Conservation (phyloP, 1,140 invertebrate species). For the Temnothorax curvispinosus region DNA sequence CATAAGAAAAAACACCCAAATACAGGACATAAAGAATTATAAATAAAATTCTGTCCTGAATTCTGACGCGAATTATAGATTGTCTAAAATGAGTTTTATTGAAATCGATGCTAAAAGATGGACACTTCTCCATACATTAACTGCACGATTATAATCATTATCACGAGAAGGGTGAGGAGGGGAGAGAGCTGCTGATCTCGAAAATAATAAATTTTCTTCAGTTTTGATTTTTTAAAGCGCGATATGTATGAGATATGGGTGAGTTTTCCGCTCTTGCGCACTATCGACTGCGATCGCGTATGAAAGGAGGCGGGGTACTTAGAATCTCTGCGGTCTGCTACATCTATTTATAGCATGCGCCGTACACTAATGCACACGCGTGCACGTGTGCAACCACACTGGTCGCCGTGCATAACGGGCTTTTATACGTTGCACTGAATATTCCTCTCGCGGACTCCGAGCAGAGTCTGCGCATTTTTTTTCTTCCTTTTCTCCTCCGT, state of each 20-base stretch:
- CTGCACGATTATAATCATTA: background rate
- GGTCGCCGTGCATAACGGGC: constrained; percentile 70
- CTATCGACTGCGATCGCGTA: constrained; percentile 28
- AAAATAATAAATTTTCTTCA: background rate
- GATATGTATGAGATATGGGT: background rate
- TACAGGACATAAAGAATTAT: background rate
- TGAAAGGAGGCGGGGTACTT: constrained; percentile 59
- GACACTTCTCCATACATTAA: background rate
- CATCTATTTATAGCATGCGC: constrained; percentile 74
- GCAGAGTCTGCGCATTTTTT: constrained; percentile 25
- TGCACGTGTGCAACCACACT: constrained; percentile 40
- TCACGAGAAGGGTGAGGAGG: background rate
- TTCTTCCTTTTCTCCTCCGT: background rate
- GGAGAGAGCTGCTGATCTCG: background rate
- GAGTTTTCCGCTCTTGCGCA: constrained; percentile 43
- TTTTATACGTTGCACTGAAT: constrained; percentile 73
- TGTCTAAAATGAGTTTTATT: background rate
- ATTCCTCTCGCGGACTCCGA: constrained; percentile 66
- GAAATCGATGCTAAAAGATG: background rate
- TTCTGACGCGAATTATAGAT: background rate
- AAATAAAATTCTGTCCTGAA: background rate
- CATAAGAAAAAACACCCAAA: background rate
- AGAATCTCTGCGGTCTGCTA: constrained; percentile 74
- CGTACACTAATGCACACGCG: constrained; percentile 66
- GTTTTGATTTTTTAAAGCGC: background rate